Base-by-base conservation (phyloP, 2,113 vertebrate genomes). In the Dendrocopos noguchii region DNA sequence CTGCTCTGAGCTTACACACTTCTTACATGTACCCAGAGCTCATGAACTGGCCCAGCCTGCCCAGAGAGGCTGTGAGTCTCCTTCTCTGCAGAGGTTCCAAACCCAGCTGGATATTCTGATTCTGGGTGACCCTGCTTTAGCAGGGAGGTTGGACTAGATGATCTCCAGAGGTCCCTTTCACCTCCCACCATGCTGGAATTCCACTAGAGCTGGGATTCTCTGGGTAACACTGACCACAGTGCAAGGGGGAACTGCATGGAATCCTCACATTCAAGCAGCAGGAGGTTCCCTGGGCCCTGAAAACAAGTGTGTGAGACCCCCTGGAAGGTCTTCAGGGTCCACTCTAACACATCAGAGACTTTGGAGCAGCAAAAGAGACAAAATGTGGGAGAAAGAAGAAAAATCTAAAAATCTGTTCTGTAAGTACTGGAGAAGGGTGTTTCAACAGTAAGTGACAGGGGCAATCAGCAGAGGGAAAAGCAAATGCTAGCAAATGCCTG, bases 11-110 rank as follows among this genome's bases (percentile, higher is more conserved):
- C 83, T 94, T 31, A 56, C 5, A n/a, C 12, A 13, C 6, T 31
- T 44, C 46, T 14, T 27, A 34, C 0, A 1, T 4, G 27, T 17
- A 10, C 10, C 3, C 21, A 6, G 20, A n/a, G 76, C 36, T 46
- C n/a, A 34, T 0, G 8, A 31, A 66, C 55, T 56, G 55, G 28
- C 55, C 55, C 55, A 56, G 55, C 27, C 28, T 17, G 55, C 55
- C 28, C 53, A 55, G 53, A 55, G 53, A 55, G 53, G 27, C 22
- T 56, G 55, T 16, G 55, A 56, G 55, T 31, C 55, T 56, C 28
- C 55, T 56, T 9, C 55, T 31, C 55, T 56, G 55, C 27, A 56
- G 55, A 56, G 28, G 18, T 56, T 56, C 55, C 55, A 29, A 56
- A 29, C 27, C 15, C 28, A 56, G 15, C 28, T 56, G 28, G 15